A percentile compares a stretch with the other conserved stretches of the same genome.
Conservation (phyloP, 2,797 vertebrate species). For the Tenualosa ilisha region DNA sequence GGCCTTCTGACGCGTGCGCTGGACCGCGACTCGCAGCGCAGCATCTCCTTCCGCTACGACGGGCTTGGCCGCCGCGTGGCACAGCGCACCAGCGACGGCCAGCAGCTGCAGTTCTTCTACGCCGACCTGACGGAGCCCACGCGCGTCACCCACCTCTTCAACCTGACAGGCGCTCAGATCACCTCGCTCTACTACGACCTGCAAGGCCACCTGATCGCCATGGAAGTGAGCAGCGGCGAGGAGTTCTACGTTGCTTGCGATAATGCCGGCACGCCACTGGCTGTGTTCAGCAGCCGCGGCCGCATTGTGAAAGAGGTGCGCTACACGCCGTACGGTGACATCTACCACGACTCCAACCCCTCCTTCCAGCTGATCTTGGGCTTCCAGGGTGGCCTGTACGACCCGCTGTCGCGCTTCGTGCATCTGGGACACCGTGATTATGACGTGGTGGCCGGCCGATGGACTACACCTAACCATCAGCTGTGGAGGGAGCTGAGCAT, state of each 20-base stretch:
- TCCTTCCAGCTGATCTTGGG: constrained; percentile 92
- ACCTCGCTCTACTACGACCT: constrained; percentile 98
- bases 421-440: constrained; percentile 94
- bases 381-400: constrained; percentile 95
- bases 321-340: constrained; percentile 95
- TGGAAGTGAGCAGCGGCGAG: constrained; percentile 98
- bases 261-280: constrained; percentile 89
- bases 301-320: constrained; percentile 92
- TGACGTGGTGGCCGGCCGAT: constrained; percentile 92
- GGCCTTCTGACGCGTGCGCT: constrained; percentile 88
- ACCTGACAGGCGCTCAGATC: constrained; percentile 93
- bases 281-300: constrained; percentile 92
- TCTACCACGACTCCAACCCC: constrained; percentile 94
- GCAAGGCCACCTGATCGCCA: constrained; percentile 97
- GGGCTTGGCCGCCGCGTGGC: constrained; percentile 92
- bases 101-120: constrained; percentile 95
- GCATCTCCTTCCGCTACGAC: constrained; percentile 91
- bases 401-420: constrained; percentile 88
- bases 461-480: constrained; percentile 93
- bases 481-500: constrained; percentile 90
- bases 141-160: constrained; percentile 94
- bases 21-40: constrained; percentile 83
- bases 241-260: constrained; percentile 98
- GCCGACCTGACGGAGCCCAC: constrained; percentile 94
- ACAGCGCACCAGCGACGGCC: constrained; percentile 84